Conservation (phyloP, 2,888 invertebrate species). For the Phorcus lineatus region DNA sequence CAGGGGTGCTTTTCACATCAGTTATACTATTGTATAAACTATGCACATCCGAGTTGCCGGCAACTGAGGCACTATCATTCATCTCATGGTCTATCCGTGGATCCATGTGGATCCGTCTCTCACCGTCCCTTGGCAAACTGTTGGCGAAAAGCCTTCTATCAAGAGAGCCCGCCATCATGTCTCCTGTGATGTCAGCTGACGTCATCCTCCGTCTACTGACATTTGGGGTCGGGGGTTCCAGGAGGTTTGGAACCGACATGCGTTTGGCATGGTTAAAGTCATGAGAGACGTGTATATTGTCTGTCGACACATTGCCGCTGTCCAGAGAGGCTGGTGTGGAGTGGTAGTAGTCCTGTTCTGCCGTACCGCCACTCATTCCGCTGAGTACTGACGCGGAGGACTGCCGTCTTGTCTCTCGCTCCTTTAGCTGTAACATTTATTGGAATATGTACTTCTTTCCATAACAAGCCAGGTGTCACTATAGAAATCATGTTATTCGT, state of each 20-base stretch:
- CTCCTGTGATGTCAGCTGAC: constrained; percentile 28
- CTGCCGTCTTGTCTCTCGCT: constrained; percentile 38
- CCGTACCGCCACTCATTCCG: constrained; percentile 30
- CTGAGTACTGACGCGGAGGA: constrained; percentile 46
- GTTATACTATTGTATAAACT: neutral
- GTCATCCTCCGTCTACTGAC: constrained; percentile 24
- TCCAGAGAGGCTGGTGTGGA: neutral
- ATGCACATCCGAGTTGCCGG: neutral
- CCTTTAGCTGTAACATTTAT: constrained; percentile 30
- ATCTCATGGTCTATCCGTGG: neutral
- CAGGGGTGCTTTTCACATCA: neutral
- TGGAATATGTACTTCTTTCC: too few relatives aligned
- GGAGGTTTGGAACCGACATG: constrained; percentile 36
- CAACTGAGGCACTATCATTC: constrained; percentile 11
- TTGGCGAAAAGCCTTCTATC: neutral
- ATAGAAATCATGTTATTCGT: too few relatives aligned
- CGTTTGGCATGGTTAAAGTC: constrained; percentile 18
- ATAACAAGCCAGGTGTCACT: too few relatives aligned
- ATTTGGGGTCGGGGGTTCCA: neutral
- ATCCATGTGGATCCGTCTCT: neutral
- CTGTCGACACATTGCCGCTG: constrained; percentile 23
- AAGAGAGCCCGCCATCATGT: neutral
- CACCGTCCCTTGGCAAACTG: neutral
- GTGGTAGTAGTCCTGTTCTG: neutral
- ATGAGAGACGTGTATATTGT: neutral